Conservation (phyloP, 2,113 vertebrate species). For the Microtus pennsylvanicus region DNA sequence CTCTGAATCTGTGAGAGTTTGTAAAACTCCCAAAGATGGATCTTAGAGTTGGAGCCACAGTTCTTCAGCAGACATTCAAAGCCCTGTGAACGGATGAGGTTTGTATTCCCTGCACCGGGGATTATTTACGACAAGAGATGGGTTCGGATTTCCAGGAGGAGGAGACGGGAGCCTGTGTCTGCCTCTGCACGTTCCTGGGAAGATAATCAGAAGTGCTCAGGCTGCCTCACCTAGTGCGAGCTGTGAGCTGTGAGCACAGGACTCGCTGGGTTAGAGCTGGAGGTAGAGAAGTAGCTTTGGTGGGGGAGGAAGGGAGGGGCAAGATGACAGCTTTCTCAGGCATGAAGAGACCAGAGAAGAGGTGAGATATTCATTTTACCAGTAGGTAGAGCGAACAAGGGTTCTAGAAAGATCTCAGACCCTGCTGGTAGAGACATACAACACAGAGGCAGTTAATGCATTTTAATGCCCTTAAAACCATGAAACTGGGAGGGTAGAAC, state of each 20-base stretch:
- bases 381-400: neutral
- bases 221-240: neutral
- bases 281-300: neutral
- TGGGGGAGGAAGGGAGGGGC: neutral
- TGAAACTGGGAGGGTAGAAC: neutral
- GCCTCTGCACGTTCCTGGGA: neutral
- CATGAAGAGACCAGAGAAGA: neutral
- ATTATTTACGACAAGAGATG: neutral
- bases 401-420: neutral
- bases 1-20: constrained; percentile 11
- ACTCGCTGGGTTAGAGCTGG: constrained; percentile 8
- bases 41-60: neutral
- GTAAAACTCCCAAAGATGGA: constrained; percentile 6
- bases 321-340: neutral
- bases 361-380: neutral
- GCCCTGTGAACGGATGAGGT: neutral
- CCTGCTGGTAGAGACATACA: neutral
- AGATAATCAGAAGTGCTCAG: constrained; percentile 13
- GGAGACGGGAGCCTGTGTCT: neutral
- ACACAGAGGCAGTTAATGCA: neutral
- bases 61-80: constrained; percentile 9
- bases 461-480: neutral
- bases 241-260: neutral
- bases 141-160: neutral
- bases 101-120: neutral